Base-by-base conservation (phyloP, 2,797 vertebrate genomes). In the Sebastes reedi region DNA sequence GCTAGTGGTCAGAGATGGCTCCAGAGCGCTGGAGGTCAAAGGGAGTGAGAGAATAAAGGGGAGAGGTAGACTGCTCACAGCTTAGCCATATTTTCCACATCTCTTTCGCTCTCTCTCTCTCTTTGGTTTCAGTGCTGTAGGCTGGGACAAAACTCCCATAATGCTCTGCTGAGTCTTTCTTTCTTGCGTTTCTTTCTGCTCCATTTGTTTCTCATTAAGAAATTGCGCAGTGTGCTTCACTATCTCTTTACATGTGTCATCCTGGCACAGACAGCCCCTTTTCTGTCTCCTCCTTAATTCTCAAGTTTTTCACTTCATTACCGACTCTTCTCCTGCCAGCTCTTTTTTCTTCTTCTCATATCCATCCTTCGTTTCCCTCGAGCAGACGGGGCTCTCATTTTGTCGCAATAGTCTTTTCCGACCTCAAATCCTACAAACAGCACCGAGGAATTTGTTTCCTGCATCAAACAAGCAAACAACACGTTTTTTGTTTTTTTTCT, bases 391-490 rank as follows among this genome's bases (percentile, higher is more conserved):
- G 10, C 67, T 71, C 56, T 77, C n/a, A 2, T 30, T 70, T 61
- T 71, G 46, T 64, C 24, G 9, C 20, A 46, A 8, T 22, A 3
- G 24, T 56, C 34, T 75, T 78, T 77, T 74, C 36, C 18, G 39
- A n/a, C 65, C 60, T 73, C 65, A 61, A 54, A 74, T 67, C 59
- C 56, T 75, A 18, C 74, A 72, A 83, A 74, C 42, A 34, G 25
- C 24, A n/a, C 22, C 5, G 50, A 55, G 34, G 73, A 83, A 82
- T 77, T 74, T 76, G 75, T 85, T 84, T 88, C 80, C 75, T 67
- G 71, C 56, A 60, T 77, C 72, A 67, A 78, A 81, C 64, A 66
- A 81, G 54, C 66, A 6, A 79, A 50, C 39, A 59, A n/a, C 12
- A 52, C 18, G 65, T 18, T 50, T 50, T 50, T 50, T 4, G 67